Evolutionary conservation across 1,140 invertebrate species (phyloP).

Genomic region (Zaprionus davidi): DNA sequence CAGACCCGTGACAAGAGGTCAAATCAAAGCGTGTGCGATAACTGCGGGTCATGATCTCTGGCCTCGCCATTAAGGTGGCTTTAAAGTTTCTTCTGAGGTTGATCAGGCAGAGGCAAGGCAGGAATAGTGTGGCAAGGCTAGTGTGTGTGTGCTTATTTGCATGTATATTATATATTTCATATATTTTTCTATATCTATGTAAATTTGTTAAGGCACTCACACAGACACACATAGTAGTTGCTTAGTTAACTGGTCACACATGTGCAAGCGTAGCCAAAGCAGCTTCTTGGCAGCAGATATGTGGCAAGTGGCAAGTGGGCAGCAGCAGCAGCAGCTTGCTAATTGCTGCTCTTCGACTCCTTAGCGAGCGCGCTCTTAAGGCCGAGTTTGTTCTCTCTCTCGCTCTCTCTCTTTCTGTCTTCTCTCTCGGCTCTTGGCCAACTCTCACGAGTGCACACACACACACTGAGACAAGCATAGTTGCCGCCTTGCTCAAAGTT

Average conservation of each 20-base stretch:
- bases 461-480: conserved; percentile 4
- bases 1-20: conserved; percentile 11
- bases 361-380: conserved; percentile 36
- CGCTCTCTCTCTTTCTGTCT: conserved; percentile 33
- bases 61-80: not conserved
- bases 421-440: conserved; percentile 27
- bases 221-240: not conserved
- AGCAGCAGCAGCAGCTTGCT: conserved; percentile 3
- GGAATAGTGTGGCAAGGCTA: not conserved
- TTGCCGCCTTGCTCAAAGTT: conserved; percentile 37
- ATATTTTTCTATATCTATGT: not conserved
- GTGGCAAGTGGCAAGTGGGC: not conserved
- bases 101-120: not conserved
- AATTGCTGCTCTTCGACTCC: conserved; percentile 46
- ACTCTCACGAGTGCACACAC: conserved; percentile 29
- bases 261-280: no score
- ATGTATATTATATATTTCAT: not conserved
- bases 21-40: not conserved
- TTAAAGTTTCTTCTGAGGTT: not conserved
- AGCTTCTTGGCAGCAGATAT: conserved; percentile 22
- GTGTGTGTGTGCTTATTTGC: not conserved
- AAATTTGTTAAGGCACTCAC: conserved; percentile 1
- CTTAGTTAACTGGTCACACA: conserved; percentile 15
- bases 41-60: not conserved
- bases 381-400: not conserved